Evolutionary conservation across 1,140 invertebrate genomes (phyloP), one percentile per base, ranked within the genome.

Genomic region (Drosophila lacertosa): DNA sequence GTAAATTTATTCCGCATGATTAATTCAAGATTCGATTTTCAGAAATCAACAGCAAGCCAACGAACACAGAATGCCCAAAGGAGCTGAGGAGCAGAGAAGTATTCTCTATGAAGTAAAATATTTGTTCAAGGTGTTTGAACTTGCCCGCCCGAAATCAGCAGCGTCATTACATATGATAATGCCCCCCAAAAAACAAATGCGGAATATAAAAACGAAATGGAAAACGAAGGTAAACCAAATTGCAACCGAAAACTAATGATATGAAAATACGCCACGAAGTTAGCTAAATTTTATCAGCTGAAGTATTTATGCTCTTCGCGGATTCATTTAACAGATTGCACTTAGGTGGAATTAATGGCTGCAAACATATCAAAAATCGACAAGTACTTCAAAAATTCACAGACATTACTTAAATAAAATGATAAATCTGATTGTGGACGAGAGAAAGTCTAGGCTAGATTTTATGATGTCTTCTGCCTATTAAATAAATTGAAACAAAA

Each of bases 1-100:
- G 60, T 74, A 70, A 77, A 77, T 77, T 74, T 71, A 74, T 77
- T 77, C 72, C 75, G 50, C 75, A 74, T 77, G 75, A 77, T 77
- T 77, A 77, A 74, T 74, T 77, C 72, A 59, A 71, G 71, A 74
- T 74, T 77, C 71, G 66, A 77, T 77, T 77, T 74, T 58, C 59
- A 22, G 33, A 63, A 59, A 37, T 42, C 44, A 48, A 60, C 48
- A 4, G 33, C 3, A 24, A 51, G 6, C 40, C n/a, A 7, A 7
- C 26, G 24, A 26, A 26, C 24, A 26, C 5, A 4, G 5, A 26
- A 26, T 6, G 5, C 26, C 26, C 26, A 29, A 7, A 29, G 26
- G 15, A 45, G 42, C 10, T 35, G 32, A 20, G n/a, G n/a, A 18
- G n/a, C 22, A 40, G 20, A 15, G 9, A 15, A 15, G 15, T 22